A percentile compares a stretch with the other conserved stretches of the same genome.
Evolutionary conservation across 2,113 vertebrate species (phyloP).

Genomic region (Planiliza haematocheilus): DNA sequence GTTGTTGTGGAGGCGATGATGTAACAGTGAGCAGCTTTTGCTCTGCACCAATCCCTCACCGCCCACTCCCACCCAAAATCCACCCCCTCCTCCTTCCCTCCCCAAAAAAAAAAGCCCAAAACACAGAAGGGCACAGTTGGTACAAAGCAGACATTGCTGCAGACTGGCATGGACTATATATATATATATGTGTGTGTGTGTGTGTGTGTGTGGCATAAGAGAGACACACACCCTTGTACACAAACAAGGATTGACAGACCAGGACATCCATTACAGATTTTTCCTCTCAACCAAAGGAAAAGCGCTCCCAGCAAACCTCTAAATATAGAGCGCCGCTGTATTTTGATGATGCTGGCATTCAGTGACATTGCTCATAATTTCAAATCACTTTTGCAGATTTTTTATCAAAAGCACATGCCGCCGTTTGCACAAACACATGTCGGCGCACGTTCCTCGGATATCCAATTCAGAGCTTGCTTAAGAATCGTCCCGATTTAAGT

Average conservation of each 20-base stretch:
- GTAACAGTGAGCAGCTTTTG: slow-evolving; percentile 70
- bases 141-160: slow-evolving; percentile 5
- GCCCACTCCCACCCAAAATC: slow-evolving; percentile 2
- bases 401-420: slow-evolving; percentile 8
- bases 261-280: slow-evolving; percentile 73
- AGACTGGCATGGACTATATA: slow-evolving; percentile 11
- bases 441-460: too few relatives aligned
- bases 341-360: slow-evolving; percentile 31
- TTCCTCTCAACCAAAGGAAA: slow-evolving; percentile 61
- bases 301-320: slow-evolving; percentile 50
- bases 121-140: slow-evolving; percentile 55
- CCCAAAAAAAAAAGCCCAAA: slow-evolving; percentile 2
- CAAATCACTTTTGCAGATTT: not conserved
- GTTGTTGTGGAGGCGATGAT: slow-evolving; percentile 70
- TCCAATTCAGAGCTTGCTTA: too few relatives aligned
- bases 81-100: not conserved
- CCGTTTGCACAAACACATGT: not conserved
- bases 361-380: not conserved
- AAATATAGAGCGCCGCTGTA: slow-evolving; percentile 33
- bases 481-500: too few relatives aligned
- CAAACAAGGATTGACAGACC: slow-evolving; percentile 48
- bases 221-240: slow-evolving; percentile 10
- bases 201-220: not conserved
- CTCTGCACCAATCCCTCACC: slow-evolving; percentile 57
- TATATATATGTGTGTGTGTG: slow-evolving; percentile 2